phyloP scores from a whole-genome alignment of 2,113 vertebrate species.

The Jacana jacana region DNA sequence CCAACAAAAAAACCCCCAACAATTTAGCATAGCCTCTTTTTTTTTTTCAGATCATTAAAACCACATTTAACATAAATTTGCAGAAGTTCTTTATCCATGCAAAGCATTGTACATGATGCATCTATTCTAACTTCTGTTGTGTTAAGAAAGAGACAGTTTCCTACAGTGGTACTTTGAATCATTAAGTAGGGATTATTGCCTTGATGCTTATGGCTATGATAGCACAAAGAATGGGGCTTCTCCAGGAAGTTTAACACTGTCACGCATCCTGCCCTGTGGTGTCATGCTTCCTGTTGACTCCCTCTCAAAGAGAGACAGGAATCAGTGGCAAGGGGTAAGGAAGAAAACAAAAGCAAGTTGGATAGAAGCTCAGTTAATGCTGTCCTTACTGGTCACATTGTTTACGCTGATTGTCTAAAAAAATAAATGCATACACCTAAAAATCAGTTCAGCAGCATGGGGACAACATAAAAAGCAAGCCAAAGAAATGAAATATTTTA shows the following conservation, averaged over 20 bases:
- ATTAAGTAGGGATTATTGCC: neutral
- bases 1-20: no score
- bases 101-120: neutral
- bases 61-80: neutral
- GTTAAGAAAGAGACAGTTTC: neutral
- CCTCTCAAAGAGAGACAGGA: neutral
- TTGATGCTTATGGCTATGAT: neutral
- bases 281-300: conserved; percentile 61
- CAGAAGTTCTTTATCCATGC: neutral
- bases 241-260: conserved; percentile 21
- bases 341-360: neutral
- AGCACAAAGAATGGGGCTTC: conserved; percentile 4
- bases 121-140: neutral
- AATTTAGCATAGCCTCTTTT: neutral
- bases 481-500: neutral
- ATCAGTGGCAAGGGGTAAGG: neutral
- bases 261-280: conserved; percentile 13
- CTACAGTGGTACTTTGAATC: neutral
- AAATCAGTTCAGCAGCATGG: neutral
- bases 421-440: neutral
- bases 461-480: neutral
- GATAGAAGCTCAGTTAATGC: neutral
- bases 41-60: neutral
- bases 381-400: neutral
- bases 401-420: neutral